A percentile compares a stretch with the other conserved stretches of the same genome.
Evolutionary conservation across 2,888 invertebrate genomes (phyloP).

Genomic region (Merodon equestris): DNA sequence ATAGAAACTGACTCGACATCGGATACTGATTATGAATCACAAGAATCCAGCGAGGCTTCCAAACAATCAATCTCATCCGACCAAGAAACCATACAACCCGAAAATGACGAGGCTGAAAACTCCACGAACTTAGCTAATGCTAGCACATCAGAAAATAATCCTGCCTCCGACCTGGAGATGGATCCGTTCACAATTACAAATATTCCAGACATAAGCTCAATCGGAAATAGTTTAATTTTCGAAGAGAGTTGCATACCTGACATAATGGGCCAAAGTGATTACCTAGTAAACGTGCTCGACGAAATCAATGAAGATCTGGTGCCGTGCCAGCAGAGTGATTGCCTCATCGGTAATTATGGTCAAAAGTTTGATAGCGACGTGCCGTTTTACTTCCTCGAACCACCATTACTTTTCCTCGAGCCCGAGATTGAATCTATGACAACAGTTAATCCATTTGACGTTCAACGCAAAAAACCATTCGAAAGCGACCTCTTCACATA

Average conservation of each 20-base stretch:
- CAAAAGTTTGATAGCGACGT: conserved; percentile 6
- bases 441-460: conserved; percentile 18
- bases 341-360: conserved; percentile 24
- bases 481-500: conserved; percentile 23
- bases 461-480: conserved; percentile 17
- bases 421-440: conserved; percentile 18
- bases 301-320: conserved; percentile 1
- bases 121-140: not conserved
- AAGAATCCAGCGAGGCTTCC: not conserved
- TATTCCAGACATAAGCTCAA: conserved; percentile 18
- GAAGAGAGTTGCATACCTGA: conserved; percentile 19
- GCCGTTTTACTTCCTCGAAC: not conserved
- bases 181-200: conserved; percentile 5
- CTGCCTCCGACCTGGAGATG: conserved; percentile 21
- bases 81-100: not conserved
- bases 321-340: conserved; percentile 5
- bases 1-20: not conserved
- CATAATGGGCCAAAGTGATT: conserved; percentile 1
- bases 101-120: not conserved
- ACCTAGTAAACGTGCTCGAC: conserved; percentile 12
- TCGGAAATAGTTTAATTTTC: conserved; percentile 27
- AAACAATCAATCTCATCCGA: not conserved
- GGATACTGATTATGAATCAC: not conserved
- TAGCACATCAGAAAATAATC: conserved; percentile 3
- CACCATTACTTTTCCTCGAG: conserved; percentile 7